Conservation (phyloP, 1,140 invertebrate genomes). For the Olivierus martensii region DNA sequence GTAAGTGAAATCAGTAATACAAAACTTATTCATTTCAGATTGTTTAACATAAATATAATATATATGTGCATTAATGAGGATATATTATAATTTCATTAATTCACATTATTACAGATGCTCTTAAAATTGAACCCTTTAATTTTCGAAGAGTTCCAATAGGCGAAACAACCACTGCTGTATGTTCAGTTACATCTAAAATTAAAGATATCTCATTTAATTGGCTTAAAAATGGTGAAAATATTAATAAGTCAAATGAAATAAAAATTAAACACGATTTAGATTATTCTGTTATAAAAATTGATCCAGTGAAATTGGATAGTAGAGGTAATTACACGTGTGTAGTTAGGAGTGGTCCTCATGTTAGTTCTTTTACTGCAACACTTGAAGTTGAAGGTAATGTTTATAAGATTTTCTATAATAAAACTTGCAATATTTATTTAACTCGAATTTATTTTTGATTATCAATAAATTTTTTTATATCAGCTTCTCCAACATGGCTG, state of each 20-base stretch:
- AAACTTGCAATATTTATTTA: too few relatives aligned
- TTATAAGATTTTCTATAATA: not conserved
- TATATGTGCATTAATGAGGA: too few relatives aligned
- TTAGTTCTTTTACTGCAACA: not conserved
- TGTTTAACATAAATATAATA: too few relatives aligned
- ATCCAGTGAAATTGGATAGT: constrained; percentile 1
- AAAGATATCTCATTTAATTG: not conserved
- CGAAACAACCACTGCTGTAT: too few relatives aligned
- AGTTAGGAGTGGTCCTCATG: not conserved
- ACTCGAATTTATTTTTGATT: not conserved
- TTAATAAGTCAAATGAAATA: not conserved
- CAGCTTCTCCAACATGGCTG: constrained; percentile 13
- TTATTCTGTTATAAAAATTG: constrained; percentile 7
- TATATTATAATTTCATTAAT: too few relatives aligned
- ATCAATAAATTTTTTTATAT: not conserved
- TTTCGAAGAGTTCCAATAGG: too few relatives aligned
- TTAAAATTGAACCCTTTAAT: too few relatives aligned
- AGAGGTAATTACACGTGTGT: constrained; percentile 15
- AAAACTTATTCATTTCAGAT: too few relatives aligned
- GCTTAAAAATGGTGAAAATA: constrained; percentile 3
- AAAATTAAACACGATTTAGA: constrained; percentile 7
- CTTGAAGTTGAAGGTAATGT: constrained; percentile 10
- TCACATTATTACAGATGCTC: too few relatives aligned
- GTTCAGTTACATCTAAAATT: too few relatives aligned
- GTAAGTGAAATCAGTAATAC: too few relatives aligned